Conservation (phyloP, 2,888 invertebrate genomes). For the Panzeria rudis region DNA sequence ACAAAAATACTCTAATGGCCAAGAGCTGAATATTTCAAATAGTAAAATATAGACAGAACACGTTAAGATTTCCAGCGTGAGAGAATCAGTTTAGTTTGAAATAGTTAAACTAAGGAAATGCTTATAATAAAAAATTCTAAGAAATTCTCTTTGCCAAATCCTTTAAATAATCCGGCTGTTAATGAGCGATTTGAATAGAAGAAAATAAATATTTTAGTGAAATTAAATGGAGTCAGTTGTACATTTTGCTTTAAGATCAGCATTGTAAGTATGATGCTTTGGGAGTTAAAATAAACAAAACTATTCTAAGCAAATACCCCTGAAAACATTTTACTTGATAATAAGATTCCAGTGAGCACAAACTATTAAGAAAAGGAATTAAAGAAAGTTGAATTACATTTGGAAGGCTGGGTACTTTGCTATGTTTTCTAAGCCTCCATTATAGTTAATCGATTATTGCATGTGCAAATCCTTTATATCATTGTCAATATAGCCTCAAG, state of each 20-base stretch:
- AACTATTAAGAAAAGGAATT: neutral
- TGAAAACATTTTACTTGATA: neutral
- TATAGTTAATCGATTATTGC: neutral
- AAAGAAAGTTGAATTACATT: neutral
- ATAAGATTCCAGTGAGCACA: neutral
- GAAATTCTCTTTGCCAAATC: slow-evolving; percentile 23
- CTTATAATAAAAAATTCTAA: neutral
- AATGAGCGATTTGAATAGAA: neutral
- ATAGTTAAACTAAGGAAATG: slow-evolving; percentile 23
- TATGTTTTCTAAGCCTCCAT: neutral
- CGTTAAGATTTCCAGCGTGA: slow-evolving; percentile 4
- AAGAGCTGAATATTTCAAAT: slow-evolving; percentile 64
- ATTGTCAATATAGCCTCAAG: neutral
- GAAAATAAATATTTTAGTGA: neutral
- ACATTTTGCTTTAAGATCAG: neutral
- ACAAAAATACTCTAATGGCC: slow-evolving; percentile 48
- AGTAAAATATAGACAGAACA: neutral
- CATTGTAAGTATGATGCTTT: neutral
- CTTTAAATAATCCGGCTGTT: slow-evolving; percentile 53
- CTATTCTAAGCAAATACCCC: neutral
- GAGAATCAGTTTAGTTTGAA: slow-evolving; percentile 33
- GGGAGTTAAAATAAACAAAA: neutral
- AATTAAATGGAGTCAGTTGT: neutral
- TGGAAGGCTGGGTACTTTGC: no score
- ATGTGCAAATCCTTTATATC: neutral